Percentiles rank a stretch among this genome's conserved stretches.
Conservation (phyloP, 2,797 vertebrate genomes). For the Hybognathus amarus region DNA sequence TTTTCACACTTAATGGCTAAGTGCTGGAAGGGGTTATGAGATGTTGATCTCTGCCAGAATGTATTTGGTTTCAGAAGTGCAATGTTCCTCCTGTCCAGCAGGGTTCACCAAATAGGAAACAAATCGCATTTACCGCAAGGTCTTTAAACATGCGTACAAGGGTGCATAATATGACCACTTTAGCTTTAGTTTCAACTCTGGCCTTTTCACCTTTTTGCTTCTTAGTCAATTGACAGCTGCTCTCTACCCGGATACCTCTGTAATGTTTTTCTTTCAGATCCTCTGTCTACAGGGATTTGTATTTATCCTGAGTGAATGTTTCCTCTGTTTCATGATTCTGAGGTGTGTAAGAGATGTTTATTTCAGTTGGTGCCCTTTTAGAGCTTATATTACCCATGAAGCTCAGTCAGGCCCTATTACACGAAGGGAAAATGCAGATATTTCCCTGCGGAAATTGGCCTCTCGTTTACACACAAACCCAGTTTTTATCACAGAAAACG, state of each 20-base stretch:
- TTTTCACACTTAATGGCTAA: background rate
- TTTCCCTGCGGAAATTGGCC: too few species aligned
- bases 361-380: slow-evolving; percentile 3
- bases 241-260: background rate
- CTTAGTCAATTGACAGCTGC: background rate
- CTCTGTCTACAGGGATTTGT: background rate
- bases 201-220: slow-evolving; percentile 30
- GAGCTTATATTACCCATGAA: background rate
- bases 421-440: too few species aligned
- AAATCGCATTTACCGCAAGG: slow-evolving; percentile 60
- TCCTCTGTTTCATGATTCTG: background rate
- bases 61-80: background rate
- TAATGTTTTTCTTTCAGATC: background rate
- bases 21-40: background rate
- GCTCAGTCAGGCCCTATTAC: background rate
- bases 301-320: background rate
- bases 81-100: slow-evolving; percentile 8
- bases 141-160: slow-evolving; percentile 72
- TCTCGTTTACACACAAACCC: too few species aligned
- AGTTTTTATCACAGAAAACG: too few species aligned
- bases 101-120: background rate
- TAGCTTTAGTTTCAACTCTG: slow-evolving; percentile 71
- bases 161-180: slow-evolving; percentile 69
- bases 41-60: slow-evolving; percentile 11
- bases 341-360: background rate